Evolutionary conservation across 2,113 vertebrate genomes (phyloP), one percentile per base, ranked within the genome.

Genomic region (Haemorhous mexicanus): DNA sequence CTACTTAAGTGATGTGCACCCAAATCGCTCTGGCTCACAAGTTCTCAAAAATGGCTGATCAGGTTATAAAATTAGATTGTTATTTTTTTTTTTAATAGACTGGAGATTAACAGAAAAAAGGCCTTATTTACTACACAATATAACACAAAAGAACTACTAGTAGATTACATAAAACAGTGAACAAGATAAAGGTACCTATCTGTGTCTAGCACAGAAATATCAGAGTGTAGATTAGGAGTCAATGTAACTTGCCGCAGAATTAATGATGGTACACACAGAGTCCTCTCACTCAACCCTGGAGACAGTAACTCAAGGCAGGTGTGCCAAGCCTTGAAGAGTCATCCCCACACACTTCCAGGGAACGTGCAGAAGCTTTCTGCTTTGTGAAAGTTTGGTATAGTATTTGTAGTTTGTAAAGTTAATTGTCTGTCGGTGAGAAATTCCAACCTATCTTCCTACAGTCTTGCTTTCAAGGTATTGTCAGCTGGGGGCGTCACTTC

Each of bases 1-100:
- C 35, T 43, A 0, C 21, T 26, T 35, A 35, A 37, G 44, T 30
- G 16, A 43, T 7, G 2, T 66, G 30, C 13, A 11, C 26, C 32
- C 30, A 67, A 30, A 35, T 58, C 0, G 0, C 32, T 67, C 70
- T 67, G 52, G 20, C 20, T 50, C 0, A 0, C 44, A 58, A 21
- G 13, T 50, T 67, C 35, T 58, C 17, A 32, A 66, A 30, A 49
- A 58, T 16, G 10, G 19, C 16, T 4, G n/a, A 13, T 47, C 35
- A 84, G 5, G 10, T 66, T 76, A 43, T 18, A 86, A 76, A 43
- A 32, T n/a, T 9, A 55, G 26, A 13, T 2, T 11, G 39, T 39
- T 39, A 39, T 19, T 22, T 33, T 33, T 47, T 12, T 13, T 8
- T n/a, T 55, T 1, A 39, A 43, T 50, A 59, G 44, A 32, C 9